Percentiles rank a stretch among this genome's conserved stretches.
Conservation (phyloP, 2,113 vertebrate genomes). For the Elgaria multicarinata region DNA sequence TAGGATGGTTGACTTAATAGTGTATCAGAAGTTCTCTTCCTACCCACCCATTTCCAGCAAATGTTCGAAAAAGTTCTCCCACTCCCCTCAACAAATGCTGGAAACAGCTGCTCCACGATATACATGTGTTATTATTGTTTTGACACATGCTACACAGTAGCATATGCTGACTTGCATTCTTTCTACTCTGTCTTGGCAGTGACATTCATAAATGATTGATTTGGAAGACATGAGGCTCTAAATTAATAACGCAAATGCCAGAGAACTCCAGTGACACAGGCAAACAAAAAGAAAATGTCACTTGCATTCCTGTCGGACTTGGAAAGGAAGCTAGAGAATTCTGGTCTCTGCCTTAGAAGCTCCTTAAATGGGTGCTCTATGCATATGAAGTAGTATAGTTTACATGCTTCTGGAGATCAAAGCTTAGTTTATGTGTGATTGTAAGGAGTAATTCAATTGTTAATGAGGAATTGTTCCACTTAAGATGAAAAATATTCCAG, state of each 20-base stretch:
- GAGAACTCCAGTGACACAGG: not conserved
- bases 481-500: not conserved
- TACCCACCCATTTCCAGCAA: not conserved
- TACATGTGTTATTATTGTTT: not conserved
- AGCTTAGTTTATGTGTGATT: not conserved
- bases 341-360: too few species aligned
- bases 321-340: not conserved
- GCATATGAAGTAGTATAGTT: not conserved
- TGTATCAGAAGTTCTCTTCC: not conserved
- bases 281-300: not conserved
- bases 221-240: not conserved
- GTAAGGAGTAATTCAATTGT: too few species aligned
- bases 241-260: not conserved
- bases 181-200: not conserved
- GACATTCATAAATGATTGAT: conserved; percentile 12
- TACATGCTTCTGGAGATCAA: too few species aligned
- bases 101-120: conserved; percentile 1
- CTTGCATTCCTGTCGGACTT: not conserved
- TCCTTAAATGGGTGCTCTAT: too few species aligned
- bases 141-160: not conserved
- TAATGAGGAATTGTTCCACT: not conserved
- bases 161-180: not conserved
- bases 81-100: not conserved
- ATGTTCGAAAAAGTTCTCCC: not conserved
- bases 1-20: conserved; percentile 2